A percentile compares a stretch with the other conserved stretches of the same genome.
phyloP scores from a whole-genome alignment of 2,797 vertebrate species.

The Sphaeramia orbicularis region DNA sequence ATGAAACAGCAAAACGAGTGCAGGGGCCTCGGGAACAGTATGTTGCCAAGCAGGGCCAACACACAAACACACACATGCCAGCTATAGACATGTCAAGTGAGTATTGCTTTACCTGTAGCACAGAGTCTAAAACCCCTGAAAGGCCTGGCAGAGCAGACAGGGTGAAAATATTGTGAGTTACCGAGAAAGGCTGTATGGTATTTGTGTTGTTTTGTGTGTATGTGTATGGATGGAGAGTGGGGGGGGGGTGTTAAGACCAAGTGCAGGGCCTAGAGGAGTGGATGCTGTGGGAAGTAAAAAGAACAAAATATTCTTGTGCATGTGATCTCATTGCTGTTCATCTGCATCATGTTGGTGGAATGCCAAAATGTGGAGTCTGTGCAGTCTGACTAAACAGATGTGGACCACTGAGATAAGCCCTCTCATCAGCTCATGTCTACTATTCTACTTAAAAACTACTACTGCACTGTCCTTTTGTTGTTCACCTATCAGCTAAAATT shows the following conservation, averaged over 20 bases:
- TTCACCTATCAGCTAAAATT: no score
- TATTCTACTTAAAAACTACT: background rate
- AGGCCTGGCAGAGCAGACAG: background rate
- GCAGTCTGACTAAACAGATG: slow-evolving; percentile 18
- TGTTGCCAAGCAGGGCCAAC: slow-evolving; percentile 10
- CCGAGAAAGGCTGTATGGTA: slow-evolving; percentile 13
- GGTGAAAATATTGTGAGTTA: slow-evolving; percentile 14
- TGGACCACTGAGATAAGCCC: background rate
- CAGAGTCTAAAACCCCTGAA: slow-evolving; percentile 6
- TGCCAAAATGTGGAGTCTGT: background rate
- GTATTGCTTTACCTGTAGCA: slow-evolving; percentile 22
- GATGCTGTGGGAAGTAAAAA: background rate
- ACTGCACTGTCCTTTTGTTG: background rate
- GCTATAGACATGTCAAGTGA: slow-evolving; percentile 28
- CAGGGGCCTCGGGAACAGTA: slow-evolving; percentile 17
- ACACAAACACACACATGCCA: slow-evolving; percentile 22
- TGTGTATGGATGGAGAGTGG: background rate
- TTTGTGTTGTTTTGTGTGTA: background rate
- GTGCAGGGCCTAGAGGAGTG: slow-evolving; percentile 6
- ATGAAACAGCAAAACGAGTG: slow-evolving; percentile 22
- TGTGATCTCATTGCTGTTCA: slow-evolving; percentile 14
- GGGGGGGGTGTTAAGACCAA: background rate
- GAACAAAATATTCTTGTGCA: background rate
- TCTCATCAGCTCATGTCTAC: background rate
- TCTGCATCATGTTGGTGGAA: slow-evolving; percentile 9